A percentile compares a stretch with the other conserved stretches of the same genome.
Evolutionary conservation across 2,888 invertebrate genomes (phyloP).

Genomic region (Portevinia maculata): DNA sequence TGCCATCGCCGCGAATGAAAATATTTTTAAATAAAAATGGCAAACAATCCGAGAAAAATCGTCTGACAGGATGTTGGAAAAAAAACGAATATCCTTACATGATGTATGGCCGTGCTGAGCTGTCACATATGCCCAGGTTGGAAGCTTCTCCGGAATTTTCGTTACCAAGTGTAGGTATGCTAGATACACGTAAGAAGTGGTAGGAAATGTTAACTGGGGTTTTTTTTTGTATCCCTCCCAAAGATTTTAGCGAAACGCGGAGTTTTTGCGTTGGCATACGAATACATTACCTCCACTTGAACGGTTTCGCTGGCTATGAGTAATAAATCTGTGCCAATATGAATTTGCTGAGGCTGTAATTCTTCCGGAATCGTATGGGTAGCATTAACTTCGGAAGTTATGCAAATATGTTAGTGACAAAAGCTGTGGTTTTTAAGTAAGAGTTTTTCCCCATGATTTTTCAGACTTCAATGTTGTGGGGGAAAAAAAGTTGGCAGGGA

Average conservation of each 20-base stretch:
- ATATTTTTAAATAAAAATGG: slow-evolving; percentile 66
- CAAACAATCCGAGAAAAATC: slow-evolving; percentile 40
- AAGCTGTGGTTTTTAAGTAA: slow-evolving; percentile 31
- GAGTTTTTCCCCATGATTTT: background rate
- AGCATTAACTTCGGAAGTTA: slow-evolving; percentile 59
- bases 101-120: slow-evolving; percentile 74
- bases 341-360: slow-evolving; percentile 60
- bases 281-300: slow-evolving; percentile 50
- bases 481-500: background rate
- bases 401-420: slow-evolving; percentile 64
- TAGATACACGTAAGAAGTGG: slow-evolving; percentile 54
- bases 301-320: slow-evolving; percentile 32
- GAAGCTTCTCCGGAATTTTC: slow-evolving; percentile 39
- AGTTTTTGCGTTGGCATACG: slow-evolving; percentile 20
- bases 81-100: slow-evolving; percentile 46
- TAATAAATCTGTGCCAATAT: slow-evolving; percentile 74
- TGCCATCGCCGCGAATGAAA: slow-evolving; percentile 27
- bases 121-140: slow-evolving; percentile 75
- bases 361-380: slow-evolving; percentile 42
- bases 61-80: slow-evolving; percentile 31
- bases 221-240: slow-evolving; percentile 11
- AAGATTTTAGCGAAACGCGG: slow-evolving; percentile 14
- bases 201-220: slow-evolving; percentile 24
- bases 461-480: background rate
- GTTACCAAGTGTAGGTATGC: slow-evolving; percentile 14